Conservation (phyloP, 2,888 invertebrate species). For the Hirtodrosophila duncani region DNA sequence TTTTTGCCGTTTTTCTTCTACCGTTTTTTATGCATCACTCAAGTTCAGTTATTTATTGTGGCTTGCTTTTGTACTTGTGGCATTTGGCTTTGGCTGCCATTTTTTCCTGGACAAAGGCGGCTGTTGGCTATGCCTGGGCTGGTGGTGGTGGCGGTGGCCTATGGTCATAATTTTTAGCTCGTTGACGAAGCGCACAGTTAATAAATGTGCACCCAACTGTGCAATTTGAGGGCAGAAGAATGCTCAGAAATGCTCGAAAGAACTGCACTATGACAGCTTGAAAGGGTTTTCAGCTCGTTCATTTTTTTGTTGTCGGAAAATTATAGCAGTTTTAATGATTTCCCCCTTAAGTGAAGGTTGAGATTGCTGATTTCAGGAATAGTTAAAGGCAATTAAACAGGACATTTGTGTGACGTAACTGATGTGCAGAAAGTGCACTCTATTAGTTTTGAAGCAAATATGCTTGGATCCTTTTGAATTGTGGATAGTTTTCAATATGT, state of each 20-base stretch:
- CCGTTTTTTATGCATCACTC: constrained; percentile 2
- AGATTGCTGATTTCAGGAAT: constrained; percentile 11
- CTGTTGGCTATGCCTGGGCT: constrained; percentile 16
- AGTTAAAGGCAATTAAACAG: no score
- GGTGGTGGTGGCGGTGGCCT: constrained; percentile 2
- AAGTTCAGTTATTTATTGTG: constrained; percentile 35
- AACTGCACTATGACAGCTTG: constrained; percentile 31
- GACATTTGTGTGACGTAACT: no score
- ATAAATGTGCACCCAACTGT: constrained; percentile 34
- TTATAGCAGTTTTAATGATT: no score
- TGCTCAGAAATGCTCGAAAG: constrained; percentile 2
- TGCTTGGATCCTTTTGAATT: no score
- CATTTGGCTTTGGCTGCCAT: constrained; percentile 44
- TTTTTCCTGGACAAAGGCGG: no score
- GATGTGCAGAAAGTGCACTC: no score
- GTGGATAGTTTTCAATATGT: no score
- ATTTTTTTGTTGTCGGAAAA: background rate
- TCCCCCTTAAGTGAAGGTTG: no score
- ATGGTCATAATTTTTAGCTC: constrained; percentile 22
- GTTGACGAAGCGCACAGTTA: constrained; percentile 31
- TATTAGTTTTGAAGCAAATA: no score
- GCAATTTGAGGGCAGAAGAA: constrained; percentile 27
- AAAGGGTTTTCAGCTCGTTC: constrained; percentile 21
- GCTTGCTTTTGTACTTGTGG: constrained; percentile 46
- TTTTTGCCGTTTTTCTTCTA: background rate